Base-by-base conservation (phyloP, 2,888 invertebrate genomes). In the Perizoma flavofasciatum region DNA sequence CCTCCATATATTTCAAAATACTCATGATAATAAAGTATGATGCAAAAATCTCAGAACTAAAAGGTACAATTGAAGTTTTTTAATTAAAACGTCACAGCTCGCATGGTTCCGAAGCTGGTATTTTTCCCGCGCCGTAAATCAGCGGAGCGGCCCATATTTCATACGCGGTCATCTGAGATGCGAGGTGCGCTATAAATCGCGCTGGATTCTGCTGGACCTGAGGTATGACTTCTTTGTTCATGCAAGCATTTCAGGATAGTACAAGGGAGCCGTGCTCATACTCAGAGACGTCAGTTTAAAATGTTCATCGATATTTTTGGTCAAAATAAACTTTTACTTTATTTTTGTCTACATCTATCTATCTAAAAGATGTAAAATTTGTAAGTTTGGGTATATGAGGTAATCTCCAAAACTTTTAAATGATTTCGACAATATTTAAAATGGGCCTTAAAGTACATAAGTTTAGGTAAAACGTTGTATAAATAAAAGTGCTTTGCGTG, bases 101-200 rank as follows among this genome's bases (percentile, higher is more conserved):
- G 64, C 54, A 54, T 49, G 49, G 60, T 60, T 62, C 50, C 54
- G 61, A 62, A 55, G 62, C n/a, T 2, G 66, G 60, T 53, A 63
- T 67, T 67, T 69, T 69, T 64, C 65, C 60, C 65, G 59, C 65
- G 65, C 44, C 61, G 77, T 85, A 85, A 85, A 85, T 85, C 82
- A 73, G 55, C 50, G 58, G 58, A 46, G 59, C 65, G 70, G 66
- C 39, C 41, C 41, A 41, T 41, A 41, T 41, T 41, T 41, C 41
- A 41, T 41, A 41, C 10, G 41, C 70, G 65, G 72, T 61, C 75
- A 75, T 74, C 74, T 72, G 72, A 73, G 71, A 66, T 61, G 70
- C 74, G 59, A 55, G 55, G 44, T 43, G 40, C 11, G 47, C 55
- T 67, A 77, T 79, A 81, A 77, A 81, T 80, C 73, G 74, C 68